These are phyloP conservation scores for Zaprionus inermis DNA, from an alignment of 1,140 invertebrate species.

Conservation along the genomic window DNA sequence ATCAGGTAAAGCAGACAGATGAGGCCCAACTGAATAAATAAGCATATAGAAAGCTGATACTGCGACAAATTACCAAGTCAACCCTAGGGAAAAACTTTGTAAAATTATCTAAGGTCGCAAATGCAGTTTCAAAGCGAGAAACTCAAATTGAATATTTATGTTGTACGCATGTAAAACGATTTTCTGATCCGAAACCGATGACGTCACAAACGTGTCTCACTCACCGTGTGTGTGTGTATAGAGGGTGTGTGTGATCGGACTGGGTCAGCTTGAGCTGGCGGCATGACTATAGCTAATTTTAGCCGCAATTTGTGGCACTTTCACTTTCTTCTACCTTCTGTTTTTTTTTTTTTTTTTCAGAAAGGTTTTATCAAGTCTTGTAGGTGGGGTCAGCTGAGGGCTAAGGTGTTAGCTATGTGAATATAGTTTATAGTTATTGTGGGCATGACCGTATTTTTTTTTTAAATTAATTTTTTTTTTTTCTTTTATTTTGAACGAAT, in stretches of 20 bases:
- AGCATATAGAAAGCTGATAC: slow-evolving; percentile 1
- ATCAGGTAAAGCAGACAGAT: slow-evolving; percentile 1
- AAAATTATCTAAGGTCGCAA: slow-evolving; percentile 27
- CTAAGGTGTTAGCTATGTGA: too few species aligned
- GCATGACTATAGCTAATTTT: slow-evolving; percentile 31
- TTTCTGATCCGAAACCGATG: neutral
- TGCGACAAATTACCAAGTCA: neutral
- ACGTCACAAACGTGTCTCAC: slow-evolving; percentile 17
- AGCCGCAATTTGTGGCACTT: slow-evolving; percentile 21
- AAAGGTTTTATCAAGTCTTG: neutral
- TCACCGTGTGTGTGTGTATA: neutral
- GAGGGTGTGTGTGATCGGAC: neutral
- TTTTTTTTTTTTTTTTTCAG: neutral
- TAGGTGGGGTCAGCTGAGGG: neutral
- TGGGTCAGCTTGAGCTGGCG: slow-evolving; percentile 15
- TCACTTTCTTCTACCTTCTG: slow-evolving; percentile 19
- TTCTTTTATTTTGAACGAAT: too few species aligned
- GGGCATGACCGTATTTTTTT: too few species aligned
- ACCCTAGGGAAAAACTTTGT: neutral
- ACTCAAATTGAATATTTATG: slow-evolving; percentile 17
- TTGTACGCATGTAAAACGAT: slow-evolving; percentile 9
- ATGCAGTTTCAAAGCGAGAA: neutral
- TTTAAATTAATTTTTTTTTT: too few species aligned
- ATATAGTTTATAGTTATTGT: too few species aligned
- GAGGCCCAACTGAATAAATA: neutral